Percentiles rank a stretch among this genome's conserved stretches.
Evolutionary conservation across 2,797 vertebrate genomes (phyloP).

Genomic region (Microctenopoma lineatum): DNA sequence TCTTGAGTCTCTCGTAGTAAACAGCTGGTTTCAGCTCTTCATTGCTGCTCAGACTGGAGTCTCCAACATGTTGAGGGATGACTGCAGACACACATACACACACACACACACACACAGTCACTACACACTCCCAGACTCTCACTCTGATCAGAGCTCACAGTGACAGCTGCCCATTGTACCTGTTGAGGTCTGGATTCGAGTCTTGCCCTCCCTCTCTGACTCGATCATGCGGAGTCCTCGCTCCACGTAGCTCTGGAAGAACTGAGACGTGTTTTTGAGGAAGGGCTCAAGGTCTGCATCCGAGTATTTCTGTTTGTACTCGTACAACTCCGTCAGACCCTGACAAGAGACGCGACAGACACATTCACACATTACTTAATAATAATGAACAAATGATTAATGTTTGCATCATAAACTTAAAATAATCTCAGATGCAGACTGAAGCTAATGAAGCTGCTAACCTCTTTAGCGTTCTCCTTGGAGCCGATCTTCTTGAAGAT

Average conservation of each 20-base stretch:
- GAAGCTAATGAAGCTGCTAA: constrained; percentile 48
- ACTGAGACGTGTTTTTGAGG: constrained; percentile 95
- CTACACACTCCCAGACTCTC: too few relatives aligned
- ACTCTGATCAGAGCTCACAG: not conserved
- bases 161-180: constrained; percentile 71
- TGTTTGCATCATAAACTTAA: too few relatives aligned
- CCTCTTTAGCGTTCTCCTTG: constrained; percentile 99
- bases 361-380: not conserved
- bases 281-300: constrained; percentile 97
- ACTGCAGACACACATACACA: constrained; percentile 79
- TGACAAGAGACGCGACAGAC: constrained; percentile 48
- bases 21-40: constrained; percentile 95
- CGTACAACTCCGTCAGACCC: constrained; percentile 96
- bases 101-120: constrained; percentile 3
- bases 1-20: constrained; percentile 96
- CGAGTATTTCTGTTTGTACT: constrained; percentile 97
- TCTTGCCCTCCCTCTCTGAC: constrained; percentile 93
- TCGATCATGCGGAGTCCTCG: constrained; percentile 96
- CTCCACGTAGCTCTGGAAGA: constrained; percentile 99
- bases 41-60: constrained; percentile 82
- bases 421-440: too few relatives aligned
- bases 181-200: constrained; percentile 87
- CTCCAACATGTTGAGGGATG: constrained; percentile 88
- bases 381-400: too few relatives aligned
- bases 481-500: constrained; percentile 99